phyloP scores from a whole-genome alignment of 92 coral and sea anemone species.

The Epizoanthus stellaris region DNA sequence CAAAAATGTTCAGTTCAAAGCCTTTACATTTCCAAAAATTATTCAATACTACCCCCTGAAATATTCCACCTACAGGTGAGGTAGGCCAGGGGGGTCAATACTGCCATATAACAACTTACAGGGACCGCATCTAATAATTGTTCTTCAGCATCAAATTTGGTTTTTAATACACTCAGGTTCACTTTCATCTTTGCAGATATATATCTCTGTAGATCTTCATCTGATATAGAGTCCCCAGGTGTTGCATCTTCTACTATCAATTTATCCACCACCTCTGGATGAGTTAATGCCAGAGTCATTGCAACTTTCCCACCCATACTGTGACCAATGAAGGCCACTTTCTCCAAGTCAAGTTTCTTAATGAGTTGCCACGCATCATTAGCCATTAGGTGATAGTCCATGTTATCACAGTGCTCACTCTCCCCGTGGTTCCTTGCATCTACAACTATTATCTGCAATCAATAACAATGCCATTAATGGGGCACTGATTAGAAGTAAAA shows the following conservation, averaged over 20 bases:
- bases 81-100: too few relatives aligned
- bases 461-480: background rate
- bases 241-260: slow-evolving; percentile 83
- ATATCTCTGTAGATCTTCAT: slow-evolving; percentile 77
- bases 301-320: slow-evolving; percentile 99
- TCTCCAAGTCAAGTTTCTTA: slow-evolving; percentile 71
- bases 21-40: too few relatives aligned
- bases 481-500: too few relatives aligned
- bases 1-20: too few relatives aligned
- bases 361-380: slow-evolving; percentile 75
- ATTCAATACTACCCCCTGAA: too few relatives aligned
- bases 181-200: slow-evolving; percentile 75
- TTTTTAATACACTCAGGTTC: slow-evolving; percentile 70
- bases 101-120: slow-evolving; percentile 53
- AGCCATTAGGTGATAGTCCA: slow-evolving; percentile 83
- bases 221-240: slow-evolving; percentile 64
- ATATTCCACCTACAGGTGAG: too few relatives aligned
- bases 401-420: slow-evolving; percentile 79
- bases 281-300: slow-evolving; percentile 83
- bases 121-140: slow-evolving; percentile 70
- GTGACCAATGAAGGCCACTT: slow-evolving; percentile 84
- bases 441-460: slow-evolving; percentile 71
- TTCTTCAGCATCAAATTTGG: slow-evolving; percentile 83
- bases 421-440: slow-evolving; percentile 98
- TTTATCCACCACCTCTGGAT: slow-evolving; percentile 81